Base-by-base conservation (phyloP, 37 sponge, comb jelly and placozoan species). In the Aplysina aerophoba region DNA sequence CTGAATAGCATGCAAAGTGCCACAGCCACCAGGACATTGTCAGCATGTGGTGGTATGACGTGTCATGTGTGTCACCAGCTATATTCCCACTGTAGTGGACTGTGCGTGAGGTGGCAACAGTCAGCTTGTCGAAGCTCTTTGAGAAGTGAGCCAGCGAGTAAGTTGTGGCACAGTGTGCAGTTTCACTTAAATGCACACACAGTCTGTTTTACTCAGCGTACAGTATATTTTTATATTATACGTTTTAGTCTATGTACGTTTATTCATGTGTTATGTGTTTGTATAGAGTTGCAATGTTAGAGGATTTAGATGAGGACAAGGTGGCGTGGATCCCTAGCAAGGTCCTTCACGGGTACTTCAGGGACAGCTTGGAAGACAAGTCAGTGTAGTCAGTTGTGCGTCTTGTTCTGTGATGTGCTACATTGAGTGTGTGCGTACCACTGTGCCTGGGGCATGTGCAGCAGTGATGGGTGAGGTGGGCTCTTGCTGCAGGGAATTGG, bases 311-410 rank as follows among this genome's bases (percentile, higher is more conserved):
- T 24, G 63, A 33, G 22, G 59, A 86, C 71, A 33, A 72, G 15
- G 60, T 92, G 54, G 53, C 71, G 19, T 96, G 97, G 97, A 93
- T 96, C 37, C 94, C 97, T 50, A 93, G 86, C 67, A 96, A 96
- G 88, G 66, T 96, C 31, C 80, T 96, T n/a, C 94, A 93, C 71
- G 83, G 72, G 61, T 96, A 93, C 84, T 91, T 92, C 58, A 87
- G 85, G 85, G 54, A 73, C 12, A 80, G 77, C 25, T 19, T 30
- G 6, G 89, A 89, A 67, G 97, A 90, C 89, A 91, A 63, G 93
- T 93, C 16, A 86, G 91, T 44, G 41, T 21, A 55, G 35, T 14
- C 55, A 13, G 12, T 35, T 1, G 14, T 80, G 33, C 12, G 77
- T 8, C 36, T n/a, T 2, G 34, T 37, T 38, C 39, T 38, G 15